Base-by-base conservation (phyloP, 2,113 vertebrate genomes). In the Burhinus oedicnemus region DNA sequence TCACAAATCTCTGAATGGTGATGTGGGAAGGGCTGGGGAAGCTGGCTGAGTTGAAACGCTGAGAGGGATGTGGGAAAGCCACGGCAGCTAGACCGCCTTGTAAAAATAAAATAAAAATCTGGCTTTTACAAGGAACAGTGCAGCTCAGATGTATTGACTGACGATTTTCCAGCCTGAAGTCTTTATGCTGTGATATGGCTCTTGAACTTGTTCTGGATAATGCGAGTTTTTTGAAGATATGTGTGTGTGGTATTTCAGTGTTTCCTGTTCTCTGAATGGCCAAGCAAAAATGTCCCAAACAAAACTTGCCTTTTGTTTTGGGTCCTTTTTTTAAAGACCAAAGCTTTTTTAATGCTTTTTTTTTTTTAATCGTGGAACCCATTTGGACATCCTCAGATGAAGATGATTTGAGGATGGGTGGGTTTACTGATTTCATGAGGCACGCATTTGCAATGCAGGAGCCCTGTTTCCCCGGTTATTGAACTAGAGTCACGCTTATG, bases 1-100 rank as follows among this genome's bases (percentile, higher is more conserved):
- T 82, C 62, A 62, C 89, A 91, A 71, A 89, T 85, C 87, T 94
- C 49, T 72, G 93, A 89, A 68, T 91, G 94, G 91, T 68, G 90
- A 19, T 77, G 82, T 92, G 95, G 95, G 95, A 77, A 86, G 90
- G 96, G 86, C 95, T 96, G 83, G 92, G 90, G 93, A 82, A 78
- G 84, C 94, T 88, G 86, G 81, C 90, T 75, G 86, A 70, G 54
- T 88, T 57, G 71, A 74, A 72, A 47, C 5, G 15, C 93, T 66
- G 3, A 11, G 69, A 61, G 90, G 38, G 77, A 83, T 93, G 90
- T 93, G 93, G 93, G 95, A 96, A 95, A 83, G 66, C 66, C 62
- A 16, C 16, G 4, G 89, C 87, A 69, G 87, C 71, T 77, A 70
- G 76, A 86, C 68, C 0, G 51, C 34, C 92, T 80, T 82, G 61